These are phyloP conservation scores for human DNA, from an alignment of 2,113 vertebrate species.

Conservation along the genomic window DNA sequence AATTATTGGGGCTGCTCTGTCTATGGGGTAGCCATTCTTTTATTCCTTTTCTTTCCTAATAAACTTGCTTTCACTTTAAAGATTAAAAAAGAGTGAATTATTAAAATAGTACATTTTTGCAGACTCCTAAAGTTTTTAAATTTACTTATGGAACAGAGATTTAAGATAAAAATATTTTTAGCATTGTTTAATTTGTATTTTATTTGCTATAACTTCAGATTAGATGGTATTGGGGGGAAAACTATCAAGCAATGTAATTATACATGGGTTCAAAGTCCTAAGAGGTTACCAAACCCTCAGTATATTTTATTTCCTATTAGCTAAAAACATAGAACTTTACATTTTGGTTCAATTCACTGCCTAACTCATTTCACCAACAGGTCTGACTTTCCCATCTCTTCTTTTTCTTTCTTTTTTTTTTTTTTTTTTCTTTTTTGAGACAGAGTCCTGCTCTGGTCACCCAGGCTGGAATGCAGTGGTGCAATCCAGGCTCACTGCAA, in stretches of 20 bases:
- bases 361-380: neutral
- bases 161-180: neutral
- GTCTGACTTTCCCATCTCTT: neutral
- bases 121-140: slow-evolving; percentile 19
- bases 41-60: no score
- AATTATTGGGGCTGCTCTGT: neutral
- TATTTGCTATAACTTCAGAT: neutral
- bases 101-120: neutral
- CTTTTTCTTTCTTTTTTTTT: no score
- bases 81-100: neutral
- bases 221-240: neutral
- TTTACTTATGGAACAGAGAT: neutral
- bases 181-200: neutral
- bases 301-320: neutral
- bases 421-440: no score
- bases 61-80: no score
- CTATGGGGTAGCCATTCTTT: no score
- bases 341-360: neutral
- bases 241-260: neutral
- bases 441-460: no score
- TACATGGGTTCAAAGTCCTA: neutral
- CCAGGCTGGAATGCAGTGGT: no score
- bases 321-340: slow-evolving; percentile 8
- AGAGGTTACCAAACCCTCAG: neutral
- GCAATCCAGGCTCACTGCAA: no score